Conservation (phyloP, 2,888 invertebrate species). For the Lissocephala sabroskyi region DNA sequence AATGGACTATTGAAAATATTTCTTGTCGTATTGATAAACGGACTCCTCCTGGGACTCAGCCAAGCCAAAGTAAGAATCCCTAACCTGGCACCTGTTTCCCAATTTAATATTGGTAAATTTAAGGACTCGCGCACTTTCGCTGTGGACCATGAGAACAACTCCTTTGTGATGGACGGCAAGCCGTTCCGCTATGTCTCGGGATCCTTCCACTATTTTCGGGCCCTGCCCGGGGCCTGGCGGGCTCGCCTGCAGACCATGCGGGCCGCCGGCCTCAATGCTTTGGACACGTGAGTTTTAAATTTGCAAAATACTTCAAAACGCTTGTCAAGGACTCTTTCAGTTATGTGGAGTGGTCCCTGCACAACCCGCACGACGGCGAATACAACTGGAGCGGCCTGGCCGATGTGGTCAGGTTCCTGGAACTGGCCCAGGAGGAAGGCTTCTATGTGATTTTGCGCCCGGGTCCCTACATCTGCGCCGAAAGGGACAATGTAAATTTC, state of each 20-base stretch:
- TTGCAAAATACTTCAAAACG: neutral
- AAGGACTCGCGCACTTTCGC: constrained; percentile 63
- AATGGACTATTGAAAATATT: no score
- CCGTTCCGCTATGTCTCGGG: constrained; percentile 83
- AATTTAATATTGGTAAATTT: no score
- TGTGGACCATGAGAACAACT: constrained; percentile 76
- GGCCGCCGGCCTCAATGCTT: constrained; percentile 88
- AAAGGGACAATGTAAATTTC: constrained; percentile 80
- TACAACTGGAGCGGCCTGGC: constrained; percentile 79
- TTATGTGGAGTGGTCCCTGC: constrained; percentile 91
- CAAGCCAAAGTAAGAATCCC: no score
- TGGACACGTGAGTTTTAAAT: constrained; percentile 80
- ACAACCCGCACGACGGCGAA: constrained; percentile 82
- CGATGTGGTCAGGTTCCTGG: constrained; percentile 80
- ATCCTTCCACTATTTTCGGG: constrained; percentile 90
- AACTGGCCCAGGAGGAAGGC: constrained; percentile 83
- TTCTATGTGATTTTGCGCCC: constrained; percentile 87
- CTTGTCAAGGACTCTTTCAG: no score
- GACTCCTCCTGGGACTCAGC: no score
- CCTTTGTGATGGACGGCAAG: constrained; percentile 81
- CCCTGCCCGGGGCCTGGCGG: constrained; percentile 84
- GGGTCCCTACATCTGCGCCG: constrained; percentile 94
- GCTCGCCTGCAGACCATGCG: constrained; percentile 83
- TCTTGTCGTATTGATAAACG: no score
- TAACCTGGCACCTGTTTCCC: no score